Evolutionary conservation across 2,113 vertebrate species (phyloP), one percentile per base, ranked within the genome.

Genomic region (Geococcyx californianus): DNA sequence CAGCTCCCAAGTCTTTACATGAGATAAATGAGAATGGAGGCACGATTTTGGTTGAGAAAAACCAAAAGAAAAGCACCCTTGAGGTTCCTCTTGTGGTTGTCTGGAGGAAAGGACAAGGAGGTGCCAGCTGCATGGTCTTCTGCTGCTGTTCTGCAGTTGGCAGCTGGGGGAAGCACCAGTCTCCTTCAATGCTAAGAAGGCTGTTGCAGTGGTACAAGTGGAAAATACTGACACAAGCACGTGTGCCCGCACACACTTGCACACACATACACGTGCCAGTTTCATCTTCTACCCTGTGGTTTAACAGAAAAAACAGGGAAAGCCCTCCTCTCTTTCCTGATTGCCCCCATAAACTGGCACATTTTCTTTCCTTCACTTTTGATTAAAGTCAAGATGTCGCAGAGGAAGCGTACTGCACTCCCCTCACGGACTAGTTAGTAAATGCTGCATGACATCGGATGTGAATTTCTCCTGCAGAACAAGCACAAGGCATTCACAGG

Each of bases 191-290:
- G 23, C 82, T 58, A 36, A 28, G 56, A 56, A 67, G 52, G 29
- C 34, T 54, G 59, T 16, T 5, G 56, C 25, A 44, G 54, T 0
- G 47, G 51, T 33, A 38, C 38, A 51, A 31, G 23, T 18, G 62
- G 67, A 44, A 13, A 3, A 9, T 0, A 23, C 36, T 33, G 28
- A 60, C 76, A 56, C 6, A 28, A 14, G 5, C 55, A 52, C 52
- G 15, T 0, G 1, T 18, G 25, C 31, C 3, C 34, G 21, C 33
- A 3, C 38, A 3, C 2, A 3, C 44, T n/a, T n/a, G 19, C 45
- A 6, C 45, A 34, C 21, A 12, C 15, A 15, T 15, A 26, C 6
- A 4, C 0, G 9, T 31, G 14, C 45, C n/a, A 10, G 24, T 7
- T 63, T 88, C 33, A 36, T 59, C 64, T 60, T 79, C 17, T 4